phyloP scores from a whole-genome alignment of 2,888 invertebrate species.

The Acleris holmiana region DNA sequence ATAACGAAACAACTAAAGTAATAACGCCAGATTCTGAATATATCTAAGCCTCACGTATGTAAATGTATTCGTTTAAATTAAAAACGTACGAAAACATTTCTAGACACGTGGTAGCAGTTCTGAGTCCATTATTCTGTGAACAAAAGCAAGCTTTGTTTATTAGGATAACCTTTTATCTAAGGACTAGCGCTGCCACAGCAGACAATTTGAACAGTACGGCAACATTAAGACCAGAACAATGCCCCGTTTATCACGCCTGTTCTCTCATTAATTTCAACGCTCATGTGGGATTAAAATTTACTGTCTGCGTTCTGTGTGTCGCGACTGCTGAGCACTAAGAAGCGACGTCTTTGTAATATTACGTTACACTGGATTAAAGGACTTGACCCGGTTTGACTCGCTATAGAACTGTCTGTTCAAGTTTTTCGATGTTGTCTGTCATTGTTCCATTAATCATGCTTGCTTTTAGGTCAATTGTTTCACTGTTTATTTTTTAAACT shows the following conservation, averaged over 20 bases:
- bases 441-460: conserved; percentile 14
- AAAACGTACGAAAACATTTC: too few relatives aligned
- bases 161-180: neutral
- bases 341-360: conserved; percentile 15
- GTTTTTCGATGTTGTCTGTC: conserved; percentile 8
- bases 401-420: neutral
- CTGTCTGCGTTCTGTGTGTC: conserved; percentile 7
- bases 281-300: neutral
- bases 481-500: neutral
- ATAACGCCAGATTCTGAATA: too few relatives aligned
- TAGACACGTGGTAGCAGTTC: too few relatives aligned
- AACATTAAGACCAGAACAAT: neutral
- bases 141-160: neutral
- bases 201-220: neutral
- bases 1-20: too few relatives aligned
- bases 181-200: neutral
- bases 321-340: conserved; percentile 2
- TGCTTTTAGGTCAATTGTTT: conserved; percentile 10
- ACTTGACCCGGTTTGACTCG: conserved; percentile 12
- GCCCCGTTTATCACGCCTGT: neutral
- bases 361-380: conserved; percentile 9
- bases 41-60: too few relatives aligned
- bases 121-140: neutral
- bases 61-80: too few relatives aligned
- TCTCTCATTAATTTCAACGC: neutral